phyloP scores from a whole-genome alignment of 2,113 vertebrate genomes.

The Python bivittatus region DNA sequence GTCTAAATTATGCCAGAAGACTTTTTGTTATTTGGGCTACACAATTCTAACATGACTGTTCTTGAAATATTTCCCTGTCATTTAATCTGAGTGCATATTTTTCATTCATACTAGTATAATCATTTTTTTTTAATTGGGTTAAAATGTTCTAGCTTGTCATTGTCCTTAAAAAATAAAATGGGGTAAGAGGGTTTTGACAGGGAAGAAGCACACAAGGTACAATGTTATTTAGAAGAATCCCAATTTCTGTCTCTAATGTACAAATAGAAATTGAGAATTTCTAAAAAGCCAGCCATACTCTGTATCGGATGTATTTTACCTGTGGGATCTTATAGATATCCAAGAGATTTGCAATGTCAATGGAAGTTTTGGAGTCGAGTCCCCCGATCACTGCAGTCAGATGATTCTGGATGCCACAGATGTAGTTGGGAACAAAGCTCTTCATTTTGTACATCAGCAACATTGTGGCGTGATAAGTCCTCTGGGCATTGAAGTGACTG shows the following conservation, averaged over 20 bases:
- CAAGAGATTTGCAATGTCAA: not conserved
- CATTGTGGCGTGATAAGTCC: not conserved
- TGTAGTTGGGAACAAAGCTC: not conserved
- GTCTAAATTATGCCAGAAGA: not conserved
- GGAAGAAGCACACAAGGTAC: not conserved
- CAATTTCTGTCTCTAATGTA: not conserved
- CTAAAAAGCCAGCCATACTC: not conserved
- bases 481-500: not conserved
- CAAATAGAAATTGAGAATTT: not conserved
- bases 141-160: not conserved
- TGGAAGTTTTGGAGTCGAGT: not conserved
- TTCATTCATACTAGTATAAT: not conserved
- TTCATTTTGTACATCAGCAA: not conserved
- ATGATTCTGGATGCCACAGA: not conserved
- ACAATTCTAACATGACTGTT: not conserved
- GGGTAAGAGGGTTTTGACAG: not conserved
- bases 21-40: too few relatives aligned
- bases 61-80: not conserved
- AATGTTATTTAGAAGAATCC: not conserved
- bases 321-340: not conserved
- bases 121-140: not conserved
- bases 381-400: not conserved
- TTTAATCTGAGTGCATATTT: not conserved
- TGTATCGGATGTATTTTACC: not conserved
- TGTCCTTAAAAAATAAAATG: not conserved